A percentile compares a stretch with the other conserved stretches of the same genome.
Conservation (phyloP, 2,113 vertebrate genomes). For the Oenanthe melanoleuca region DNA sequence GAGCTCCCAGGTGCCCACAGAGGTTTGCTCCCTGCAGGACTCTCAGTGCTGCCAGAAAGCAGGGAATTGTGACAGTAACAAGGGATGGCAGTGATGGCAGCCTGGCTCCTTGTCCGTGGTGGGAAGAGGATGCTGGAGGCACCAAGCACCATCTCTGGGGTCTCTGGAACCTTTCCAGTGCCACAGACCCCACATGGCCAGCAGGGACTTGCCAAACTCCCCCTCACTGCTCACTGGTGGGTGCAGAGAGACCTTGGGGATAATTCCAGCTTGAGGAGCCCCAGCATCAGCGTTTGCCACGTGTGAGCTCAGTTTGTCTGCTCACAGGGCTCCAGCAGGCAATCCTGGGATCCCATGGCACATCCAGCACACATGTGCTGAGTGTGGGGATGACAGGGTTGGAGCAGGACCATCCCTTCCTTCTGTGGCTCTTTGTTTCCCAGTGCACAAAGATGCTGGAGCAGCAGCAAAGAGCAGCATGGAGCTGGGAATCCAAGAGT, state of each 20-base stretch:
- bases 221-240: too few relatives aligned
- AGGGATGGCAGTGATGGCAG: not conserved
- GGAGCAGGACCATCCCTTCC: not conserved
- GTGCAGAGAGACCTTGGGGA: not conserved
- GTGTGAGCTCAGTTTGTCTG: not conserved
- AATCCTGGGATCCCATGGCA: not conserved
- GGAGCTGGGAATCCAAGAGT: not conserved
- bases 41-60: not conserved
- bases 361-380: too few relatives aligned
- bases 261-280: not conserved
- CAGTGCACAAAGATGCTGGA: not conserved
- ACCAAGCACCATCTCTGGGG: not conserved
- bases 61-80: not conserved
- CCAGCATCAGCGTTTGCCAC: fast-evolving
- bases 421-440: not conserved
- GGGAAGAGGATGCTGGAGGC: not conserved
- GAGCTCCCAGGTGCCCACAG: slow-evolving; percentile 1
- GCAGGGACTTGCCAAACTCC: not conserved
- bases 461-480: fast-evolving
- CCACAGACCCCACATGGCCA: fast-evolving
- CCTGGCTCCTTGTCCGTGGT: fast-evolving
- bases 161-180: not conserved
- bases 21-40: not conserved
- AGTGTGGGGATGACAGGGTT: not conserved
- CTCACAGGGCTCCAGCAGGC: not conserved